phyloP scores from a whole-genome alignment of 2,113 vertebrate species.

The Plectropomus leopardus region DNA sequence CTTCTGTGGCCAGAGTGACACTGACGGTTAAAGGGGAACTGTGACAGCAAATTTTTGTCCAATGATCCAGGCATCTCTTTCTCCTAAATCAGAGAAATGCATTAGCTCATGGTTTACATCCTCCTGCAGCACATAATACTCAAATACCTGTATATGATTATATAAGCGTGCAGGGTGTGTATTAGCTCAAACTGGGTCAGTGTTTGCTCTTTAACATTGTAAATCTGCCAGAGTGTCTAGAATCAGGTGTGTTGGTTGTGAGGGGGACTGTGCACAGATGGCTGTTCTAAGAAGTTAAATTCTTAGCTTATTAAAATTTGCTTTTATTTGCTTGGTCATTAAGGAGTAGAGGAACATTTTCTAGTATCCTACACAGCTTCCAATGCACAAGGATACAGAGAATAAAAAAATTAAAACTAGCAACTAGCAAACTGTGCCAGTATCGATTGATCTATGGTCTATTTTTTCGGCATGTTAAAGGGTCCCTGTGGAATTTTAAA shows the following conservation, averaged over 20 bases:
- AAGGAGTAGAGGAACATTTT: slow-evolving; percentile 2
- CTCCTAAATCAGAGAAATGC: background rate
- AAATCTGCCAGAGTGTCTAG: slow-evolving; percentile 55
- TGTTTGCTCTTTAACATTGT: slow-evolving; percentile 25
- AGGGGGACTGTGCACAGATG: slow-evolving; percentile 15
- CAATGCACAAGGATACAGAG: too few relatives aligned
- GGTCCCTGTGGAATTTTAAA: background rate
- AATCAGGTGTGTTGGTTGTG: slow-evolving; percentile 39
- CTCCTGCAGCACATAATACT: background rate
- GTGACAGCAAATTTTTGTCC: background rate
- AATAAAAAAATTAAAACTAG: too few relatives aligned
- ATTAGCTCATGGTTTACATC: background rate
- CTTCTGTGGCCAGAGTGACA: background rate
- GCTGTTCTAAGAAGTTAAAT: background rate
- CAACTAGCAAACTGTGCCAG: background rate
- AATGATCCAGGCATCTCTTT: background rate
- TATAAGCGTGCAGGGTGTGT: slow-evolving; percentile 5
- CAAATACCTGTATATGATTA: background rate
- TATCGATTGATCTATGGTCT: background rate
- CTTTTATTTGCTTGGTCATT: background rate
- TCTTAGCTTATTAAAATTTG: background rate
- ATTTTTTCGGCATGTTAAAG: background rate
- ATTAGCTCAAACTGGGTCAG: slow-evolving; percentile 28
- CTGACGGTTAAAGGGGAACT: background rate
- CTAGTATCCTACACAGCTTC: slow-evolving; percentile 3